Base-by-base conservation (phyloP, 2,113 vertebrate species). In the Cyprinodon brontotheroides region DNA sequence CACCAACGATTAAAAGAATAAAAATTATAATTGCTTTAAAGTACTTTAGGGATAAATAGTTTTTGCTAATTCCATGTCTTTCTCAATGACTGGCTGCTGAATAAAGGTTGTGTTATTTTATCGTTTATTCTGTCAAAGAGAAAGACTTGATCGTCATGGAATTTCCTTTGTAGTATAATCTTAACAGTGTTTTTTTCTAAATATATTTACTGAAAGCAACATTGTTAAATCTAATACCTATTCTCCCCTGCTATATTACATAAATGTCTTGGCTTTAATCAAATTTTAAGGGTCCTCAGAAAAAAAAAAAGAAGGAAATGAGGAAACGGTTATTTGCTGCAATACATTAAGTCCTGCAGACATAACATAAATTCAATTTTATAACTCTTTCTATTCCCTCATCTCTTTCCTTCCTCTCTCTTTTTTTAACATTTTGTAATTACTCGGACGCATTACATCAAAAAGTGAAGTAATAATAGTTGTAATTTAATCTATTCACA, bases 401-500 rank as follows among this genome's bases (percentile, higher is more conserved):
- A 72, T 83, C 83, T 78, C 73, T 70, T 43, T 48, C 20, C 62
- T 65, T 48, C 67, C 70, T 53, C 50, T 59, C 38, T 67, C 70
- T 65, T 41, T 47, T 74, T 48, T 78, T 67, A 94, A 95, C 93
- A 95, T 96, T 95, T 96, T 96, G 95, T 97, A 98, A 98, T 97
- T 96, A 96, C 95, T 96, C 95, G 94, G 95, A 96, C 94, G 92
- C 96, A 96, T 95, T 96, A 96, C 96, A 97, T 98, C 96, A 97
- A 97, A 97, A 57, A 95, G 95, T 95, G 94, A 95, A 96, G 95
- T 96, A 96, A 97, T 98, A 98, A 98, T 96, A 97, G 96, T 96
- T 95, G 94, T 96, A 97, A 98, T 98, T 97, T 96, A 97, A 96
- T 97, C 96, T 97, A 96, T 97, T 96, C 96, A 97, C 96, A 94